Conservation (phyloP, 2,888 invertebrate species). For the Pycnomerus fuliginosus region DNA sequence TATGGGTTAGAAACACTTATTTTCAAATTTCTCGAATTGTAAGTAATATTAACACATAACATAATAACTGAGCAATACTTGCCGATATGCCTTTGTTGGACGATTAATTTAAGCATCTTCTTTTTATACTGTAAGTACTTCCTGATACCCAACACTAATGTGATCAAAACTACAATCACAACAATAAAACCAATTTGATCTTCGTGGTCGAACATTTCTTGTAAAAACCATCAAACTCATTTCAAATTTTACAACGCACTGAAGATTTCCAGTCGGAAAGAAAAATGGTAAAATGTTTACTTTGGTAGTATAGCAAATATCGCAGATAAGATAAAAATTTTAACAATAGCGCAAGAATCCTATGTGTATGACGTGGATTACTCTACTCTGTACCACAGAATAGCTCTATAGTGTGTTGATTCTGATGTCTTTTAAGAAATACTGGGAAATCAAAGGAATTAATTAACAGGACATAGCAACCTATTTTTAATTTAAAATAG, state of each 20-base stretch:
- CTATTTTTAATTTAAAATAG: no score
- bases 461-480: no score
- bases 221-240: conserved; percentile 12
- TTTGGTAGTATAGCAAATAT: neutral
- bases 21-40: no score
- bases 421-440: neutral
- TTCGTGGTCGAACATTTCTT: conserved; percentile 20
- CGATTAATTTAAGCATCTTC: conserved; percentile 18
- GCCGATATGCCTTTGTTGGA: conserved; percentile 13
- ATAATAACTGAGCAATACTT: conserved; percentile 6
- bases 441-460: no score
- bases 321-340: no score
- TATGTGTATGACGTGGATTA: no score
- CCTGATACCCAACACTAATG: conserved; percentile 28
- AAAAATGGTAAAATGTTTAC: neutral
- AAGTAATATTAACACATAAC: no score
- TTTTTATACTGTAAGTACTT: conserved; percentile 28
- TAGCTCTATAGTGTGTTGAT: no score
- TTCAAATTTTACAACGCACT: conserved; percentile 9
- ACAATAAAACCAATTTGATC: conserved; percentile 33
- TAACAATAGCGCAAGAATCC: no score
- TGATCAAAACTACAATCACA: conserved; percentile 27
- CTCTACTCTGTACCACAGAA: no score
- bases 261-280: conserved; percentile 5
- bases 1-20: no score